Conservation (phyloP, 2,113 vertebrate genomes). For the Tringa solitaria region DNA sequence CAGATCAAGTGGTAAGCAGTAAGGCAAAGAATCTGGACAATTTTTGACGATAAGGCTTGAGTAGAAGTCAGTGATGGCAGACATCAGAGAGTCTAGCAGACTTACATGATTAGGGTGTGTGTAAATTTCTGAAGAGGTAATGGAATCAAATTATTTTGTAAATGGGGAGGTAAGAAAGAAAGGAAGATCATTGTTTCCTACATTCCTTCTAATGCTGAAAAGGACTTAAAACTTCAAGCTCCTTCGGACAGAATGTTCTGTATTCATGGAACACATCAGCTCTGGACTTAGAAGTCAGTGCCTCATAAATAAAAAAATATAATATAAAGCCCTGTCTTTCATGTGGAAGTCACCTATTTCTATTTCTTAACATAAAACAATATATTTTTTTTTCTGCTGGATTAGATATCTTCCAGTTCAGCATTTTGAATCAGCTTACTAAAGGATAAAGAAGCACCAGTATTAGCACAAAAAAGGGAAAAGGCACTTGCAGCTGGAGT, state of each 20-base stretch:
- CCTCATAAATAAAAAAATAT: background rate
- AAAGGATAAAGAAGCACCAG: background rate
- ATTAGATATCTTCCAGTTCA: background rate
- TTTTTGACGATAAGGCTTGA: background rate
- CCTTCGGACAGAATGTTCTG: background rate
- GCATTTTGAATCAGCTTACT: background rate
- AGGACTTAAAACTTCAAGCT: background rate
- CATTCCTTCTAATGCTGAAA: background rate
- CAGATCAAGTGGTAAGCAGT: background rate
- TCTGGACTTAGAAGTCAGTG: background rate
- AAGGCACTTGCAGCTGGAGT: background rate
- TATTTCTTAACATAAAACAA: background rate
- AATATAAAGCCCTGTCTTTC: background rate
- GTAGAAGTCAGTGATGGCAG: background rate
- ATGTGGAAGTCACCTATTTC: background rate
- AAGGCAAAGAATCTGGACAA: background rate
- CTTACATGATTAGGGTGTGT: background rate
- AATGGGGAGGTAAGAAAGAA: fast-evolving
- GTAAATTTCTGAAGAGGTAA: background rate
- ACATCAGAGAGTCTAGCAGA: background rate
- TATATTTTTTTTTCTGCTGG: background rate
- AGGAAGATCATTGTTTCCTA: background rate
- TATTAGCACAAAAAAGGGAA: background rate
- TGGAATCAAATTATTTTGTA: background rate
- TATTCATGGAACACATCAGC: background rate